Evolutionary conservation across 2,888 invertebrate species (phyloP), one percentile per base, ranked within the genome.

Genomic region (Kryphioiulus occultus): DNA sequence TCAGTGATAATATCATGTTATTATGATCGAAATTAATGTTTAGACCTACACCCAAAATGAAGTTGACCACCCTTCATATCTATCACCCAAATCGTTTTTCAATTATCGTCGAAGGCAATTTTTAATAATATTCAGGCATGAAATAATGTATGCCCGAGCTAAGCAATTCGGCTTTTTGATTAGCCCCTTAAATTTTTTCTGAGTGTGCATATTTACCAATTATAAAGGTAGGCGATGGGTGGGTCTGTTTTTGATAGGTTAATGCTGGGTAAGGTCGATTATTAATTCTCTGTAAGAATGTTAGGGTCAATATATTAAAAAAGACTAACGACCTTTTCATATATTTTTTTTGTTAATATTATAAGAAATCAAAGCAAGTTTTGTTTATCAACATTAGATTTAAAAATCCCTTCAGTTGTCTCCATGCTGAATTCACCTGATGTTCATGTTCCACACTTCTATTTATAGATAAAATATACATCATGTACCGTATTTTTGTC

Each of bases 281-380:
- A 68, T 68, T 68, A 68, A 68, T 68, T 7, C 3, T 7, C 68
- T 68, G 68, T n/a, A n/a, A 68, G 68, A 68, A 68, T 68, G 68
- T 68, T 7, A 68, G 68, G 68, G 68, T 68, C 68, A 68, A 68
- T 68, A 68, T 68, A 68, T 68, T 68, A 26, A 68, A 68, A 68
- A 68, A 68, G 68, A 68, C 26, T 68, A 68, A 68, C 12, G 68
- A 68, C 68, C 68, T 68, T 9, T 26, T 5, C 26, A 68, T 10
- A 68, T 68, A n/a, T 68, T 26, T 68, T 68, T 68, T 44, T 68
- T 68, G 10, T 68, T 26, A 26, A 26, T 26, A 26, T 68, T 68
- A 2, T 53, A 4, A 26, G 68, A 10, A 17, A 59, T n/a, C 10
- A 68, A 26, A 10, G 26, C 26, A 68, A 26, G 68, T 44, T 68